phyloP scores from a whole-genome alignment of 2,797 vertebrate species.

The Enteromius viviparus region DNA sequence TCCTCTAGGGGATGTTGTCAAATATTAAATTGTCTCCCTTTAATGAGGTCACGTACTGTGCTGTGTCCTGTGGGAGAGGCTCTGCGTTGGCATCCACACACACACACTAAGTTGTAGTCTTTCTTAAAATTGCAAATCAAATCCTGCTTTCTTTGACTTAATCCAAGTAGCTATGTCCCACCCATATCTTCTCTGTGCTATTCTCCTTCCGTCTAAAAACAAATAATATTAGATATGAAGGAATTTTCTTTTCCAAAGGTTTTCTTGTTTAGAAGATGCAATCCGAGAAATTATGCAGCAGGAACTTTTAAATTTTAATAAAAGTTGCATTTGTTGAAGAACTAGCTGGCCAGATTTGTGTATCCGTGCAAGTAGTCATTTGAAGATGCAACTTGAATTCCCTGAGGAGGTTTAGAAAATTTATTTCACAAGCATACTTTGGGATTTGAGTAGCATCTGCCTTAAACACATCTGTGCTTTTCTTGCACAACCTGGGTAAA shows the following conservation, averaged over 20 bases:
- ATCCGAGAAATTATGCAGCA: not conserved
- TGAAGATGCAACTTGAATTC: not conserved
- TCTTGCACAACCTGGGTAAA: not conserved
- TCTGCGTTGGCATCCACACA: slow-evolving; percentile 1
- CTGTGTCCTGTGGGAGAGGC: slow-evolving; percentile 30
- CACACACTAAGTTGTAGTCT: slow-evolving; percentile 27
- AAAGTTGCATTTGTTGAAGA: slow-evolving; percentile 2
- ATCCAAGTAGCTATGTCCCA: slow-evolving; percentile 26
- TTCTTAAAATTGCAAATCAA: slow-evolving; percentile 45
- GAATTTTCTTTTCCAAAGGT: not conserved
- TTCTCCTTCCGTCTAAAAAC: not conserved
- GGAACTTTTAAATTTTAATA: not conserved
- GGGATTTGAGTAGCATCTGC: not conserved
- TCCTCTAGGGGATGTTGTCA: slow-evolving; percentile 47
- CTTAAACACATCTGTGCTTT: not conserved
- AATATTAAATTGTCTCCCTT: slow-evolving; percentile 51
- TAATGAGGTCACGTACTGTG: slow-evolving; percentile 45
- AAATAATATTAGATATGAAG: not conserved
- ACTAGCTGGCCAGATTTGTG: not conserved
- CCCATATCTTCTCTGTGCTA: slow-evolving; percentile 9
- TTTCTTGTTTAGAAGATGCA: not conserved
- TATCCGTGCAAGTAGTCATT: not conserved
- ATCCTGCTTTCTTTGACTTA: slow-evolving; percentile 28
- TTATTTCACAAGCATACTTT: not conserved
- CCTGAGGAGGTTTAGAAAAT: not conserved